Percentiles rank a stretch among this genome's conserved stretches.
Conservation (phyloP, 1,140 invertebrate species). For the Ips nitidus region DNA sequence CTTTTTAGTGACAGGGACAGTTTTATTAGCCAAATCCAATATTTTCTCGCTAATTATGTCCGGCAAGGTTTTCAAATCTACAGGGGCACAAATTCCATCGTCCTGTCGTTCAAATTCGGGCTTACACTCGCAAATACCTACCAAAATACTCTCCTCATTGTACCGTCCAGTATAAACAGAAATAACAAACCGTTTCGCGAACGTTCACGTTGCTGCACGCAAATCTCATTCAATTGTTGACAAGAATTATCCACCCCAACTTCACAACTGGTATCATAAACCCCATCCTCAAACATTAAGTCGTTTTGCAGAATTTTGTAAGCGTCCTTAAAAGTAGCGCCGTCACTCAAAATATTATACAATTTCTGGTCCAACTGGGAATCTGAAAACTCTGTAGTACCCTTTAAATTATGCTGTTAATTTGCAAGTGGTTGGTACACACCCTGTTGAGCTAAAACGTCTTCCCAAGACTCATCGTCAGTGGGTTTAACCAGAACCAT, state of each 20-base stretch:
- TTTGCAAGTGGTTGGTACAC: slow-evolving; percentile 1
- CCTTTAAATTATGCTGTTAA: slow-evolving; percentile 1
- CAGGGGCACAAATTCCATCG: slow-evolving; percentile 52
- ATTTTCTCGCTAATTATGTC: slow-evolving; percentile 49
- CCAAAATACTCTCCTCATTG: background rate
- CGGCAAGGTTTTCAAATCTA: slow-evolving; percentile 34
- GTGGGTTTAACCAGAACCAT: slow-evolving; percentile 78
- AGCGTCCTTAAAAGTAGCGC: slow-evolving; percentile 36
- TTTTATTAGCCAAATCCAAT: slow-evolving; percentile 47
- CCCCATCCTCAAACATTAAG: slow-evolving; percentile 36
- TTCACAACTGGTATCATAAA: slow-evolving; percentile 50
- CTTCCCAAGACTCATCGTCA: slow-evolving; percentile 58
- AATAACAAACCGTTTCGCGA: slow-evolving; percentile 47
- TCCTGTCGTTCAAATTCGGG: slow-evolving; percentile 59
- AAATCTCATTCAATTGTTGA: slow-evolving; percentile 60
- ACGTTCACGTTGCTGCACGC: slow-evolving; percentile 60
- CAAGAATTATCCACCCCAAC: slow-evolving; percentile 50
- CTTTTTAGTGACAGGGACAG: slow-evolving; percentile 54
- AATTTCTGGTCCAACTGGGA: slow-evolving; percentile 38
- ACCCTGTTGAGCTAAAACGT: slow-evolving; percentile 53
- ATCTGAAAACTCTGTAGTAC: slow-evolving; percentile 35
- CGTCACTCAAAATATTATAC: slow-evolving; percentile 40
- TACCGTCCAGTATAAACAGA: background rate
- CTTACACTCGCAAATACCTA: slow-evolving; percentile 69
- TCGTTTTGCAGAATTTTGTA: slow-evolving; percentile 46